These are phyloP conservation scores for Fragum fragum DNA, from an alignment of 2,888 invertebrate species.

Conservation along the genomic window DNA sequence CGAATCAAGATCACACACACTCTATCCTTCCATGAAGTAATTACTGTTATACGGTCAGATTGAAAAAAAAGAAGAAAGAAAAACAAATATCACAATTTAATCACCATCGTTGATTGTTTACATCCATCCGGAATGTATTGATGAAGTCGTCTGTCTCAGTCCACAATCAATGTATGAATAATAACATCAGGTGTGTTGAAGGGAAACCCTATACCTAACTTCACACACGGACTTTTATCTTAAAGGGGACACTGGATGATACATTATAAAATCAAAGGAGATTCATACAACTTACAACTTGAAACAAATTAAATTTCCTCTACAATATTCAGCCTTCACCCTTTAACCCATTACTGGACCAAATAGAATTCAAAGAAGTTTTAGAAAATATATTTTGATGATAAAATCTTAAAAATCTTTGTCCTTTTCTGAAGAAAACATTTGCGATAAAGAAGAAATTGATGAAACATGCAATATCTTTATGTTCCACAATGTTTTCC, in stretches of 20 bases:
- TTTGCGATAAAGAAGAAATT: too few relatives aligned
- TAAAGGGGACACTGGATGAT: background rate
- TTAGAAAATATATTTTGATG: too few relatives aligned
- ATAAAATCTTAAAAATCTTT: too few relatives aligned
- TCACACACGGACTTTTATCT: slow-evolving; percentile 8
- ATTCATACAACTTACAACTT: slow-evolving; percentile 24
- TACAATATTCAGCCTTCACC: background rate
- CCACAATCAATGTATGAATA: slow-evolving; percentile 27
- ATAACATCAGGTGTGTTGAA: slow-evolving; percentile 19
- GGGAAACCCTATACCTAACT: slow-evolving; percentile 9
- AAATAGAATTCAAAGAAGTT: too few relatives aligned
- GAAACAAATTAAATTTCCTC: slow-evolving; percentile 28
- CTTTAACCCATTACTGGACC: too few relatives aligned
- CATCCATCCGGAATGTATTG: slow-evolving; percentile 22
- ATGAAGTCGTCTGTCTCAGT: slow-evolving; percentile 27
- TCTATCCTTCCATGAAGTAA: slow-evolving; percentile 4
- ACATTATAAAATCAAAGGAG: slow-evolving; percentile 4
- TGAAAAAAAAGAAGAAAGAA: background rate
- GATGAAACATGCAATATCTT: too few relatives aligned
- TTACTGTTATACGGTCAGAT: background rate
- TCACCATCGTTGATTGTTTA: slow-evolving; percentile 24
- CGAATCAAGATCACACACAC: slow-evolving; percentile 9
- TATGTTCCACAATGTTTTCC: too few relatives aligned
- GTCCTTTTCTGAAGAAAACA: too few relatives aligned
- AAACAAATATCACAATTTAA: slow-evolving; percentile 19